Percentiles rank a stretch among this genome's conserved stretches.
Evolutionary conservation across 2,113 vertebrate genomes (phyloP).

Genomic region (Clupea harengus): DNA sequence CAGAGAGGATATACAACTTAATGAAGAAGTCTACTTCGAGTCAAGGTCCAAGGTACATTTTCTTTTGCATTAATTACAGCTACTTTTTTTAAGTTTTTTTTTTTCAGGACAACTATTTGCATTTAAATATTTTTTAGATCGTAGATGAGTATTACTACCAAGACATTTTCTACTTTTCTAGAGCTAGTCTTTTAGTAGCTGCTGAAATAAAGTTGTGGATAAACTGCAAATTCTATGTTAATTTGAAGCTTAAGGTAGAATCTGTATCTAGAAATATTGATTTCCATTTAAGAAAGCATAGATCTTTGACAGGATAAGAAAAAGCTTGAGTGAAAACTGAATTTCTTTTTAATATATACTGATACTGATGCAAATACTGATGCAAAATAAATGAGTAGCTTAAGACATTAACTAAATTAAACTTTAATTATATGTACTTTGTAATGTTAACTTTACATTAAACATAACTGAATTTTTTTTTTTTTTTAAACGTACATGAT

Average conservation of each 20-base stretch:
- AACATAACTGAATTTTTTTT: background rate
- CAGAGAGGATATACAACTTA: conserved; percentile 45
- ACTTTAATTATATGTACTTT: background rate
- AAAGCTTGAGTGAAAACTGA: background rate
- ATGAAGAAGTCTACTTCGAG: conserved; percentile 45
- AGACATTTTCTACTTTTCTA: background rate
- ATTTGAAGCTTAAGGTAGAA: background rate
- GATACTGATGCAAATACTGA: too few relatives aligned
- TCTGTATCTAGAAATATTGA: background rate
- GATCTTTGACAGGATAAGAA: background rate
- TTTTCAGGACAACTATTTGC: background rate
- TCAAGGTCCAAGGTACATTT: conserved; percentile 62
- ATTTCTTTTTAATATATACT: too few relatives aligned
- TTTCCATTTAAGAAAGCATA: background rate
- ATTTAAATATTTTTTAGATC: too few relatives aligned
- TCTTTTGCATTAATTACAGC: background rate
- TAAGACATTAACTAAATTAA: background rate
- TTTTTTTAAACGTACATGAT: background rate
- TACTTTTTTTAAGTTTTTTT: background rate
- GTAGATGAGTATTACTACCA: background rate
- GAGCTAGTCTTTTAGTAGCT: background rate
- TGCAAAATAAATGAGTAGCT: too few relatives aligned
- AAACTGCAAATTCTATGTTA: background rate
- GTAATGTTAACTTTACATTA: background rate
- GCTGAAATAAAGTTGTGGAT: background rate